Conservation (phyloP, 2,888 invertebrate species). For the Parochlus steinenii region DNA sequence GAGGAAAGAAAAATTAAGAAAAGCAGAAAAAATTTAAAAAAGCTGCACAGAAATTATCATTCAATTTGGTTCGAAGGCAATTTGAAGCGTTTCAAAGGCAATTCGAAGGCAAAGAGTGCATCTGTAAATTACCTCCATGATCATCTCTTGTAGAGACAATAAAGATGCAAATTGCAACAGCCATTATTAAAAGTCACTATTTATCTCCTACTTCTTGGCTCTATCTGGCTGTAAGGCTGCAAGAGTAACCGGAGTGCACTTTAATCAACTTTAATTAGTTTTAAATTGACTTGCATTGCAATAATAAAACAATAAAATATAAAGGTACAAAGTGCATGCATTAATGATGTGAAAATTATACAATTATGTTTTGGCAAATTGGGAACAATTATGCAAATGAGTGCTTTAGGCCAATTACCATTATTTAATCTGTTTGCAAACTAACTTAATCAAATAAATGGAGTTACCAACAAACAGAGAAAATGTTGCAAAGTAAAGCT, state of each 20-base stretch:
- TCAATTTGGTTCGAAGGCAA: neutral
- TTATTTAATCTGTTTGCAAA: too few relatives aligned
- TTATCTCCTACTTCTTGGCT: too few relatives aligned
- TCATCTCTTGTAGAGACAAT: too few relatives aligned
- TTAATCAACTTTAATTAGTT: neutral
- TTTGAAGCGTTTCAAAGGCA: too few relatives aligned
- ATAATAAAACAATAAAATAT: neutral
- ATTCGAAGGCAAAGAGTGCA: too few relatives aligned
- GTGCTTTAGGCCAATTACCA: too few relatives aligned
- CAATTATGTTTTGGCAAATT: neutral
- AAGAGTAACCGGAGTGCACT: neutral
- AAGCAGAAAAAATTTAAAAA: neutral
- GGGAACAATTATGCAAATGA: neutral
- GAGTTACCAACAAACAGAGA: too few relatives aligned
- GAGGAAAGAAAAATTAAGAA: neutral
- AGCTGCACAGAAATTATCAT: neutral
- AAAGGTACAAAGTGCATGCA: neutral
- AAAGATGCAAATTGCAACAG: too few relatives aligned
- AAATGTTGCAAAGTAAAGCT: too few relatives aligned
- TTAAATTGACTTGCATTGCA: neutral
- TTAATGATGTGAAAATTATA: conserved; percentile 4
- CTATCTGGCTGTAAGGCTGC: neutral
- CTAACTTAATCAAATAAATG: too few relatives aligned
- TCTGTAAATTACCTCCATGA: too few relatives aligned
- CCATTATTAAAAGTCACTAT: too few relatives aligned